Evolutionary conservation across 2,888 invertebrate genomes (phyloP).

Genomic region (Synergus itoensis): DNA sequence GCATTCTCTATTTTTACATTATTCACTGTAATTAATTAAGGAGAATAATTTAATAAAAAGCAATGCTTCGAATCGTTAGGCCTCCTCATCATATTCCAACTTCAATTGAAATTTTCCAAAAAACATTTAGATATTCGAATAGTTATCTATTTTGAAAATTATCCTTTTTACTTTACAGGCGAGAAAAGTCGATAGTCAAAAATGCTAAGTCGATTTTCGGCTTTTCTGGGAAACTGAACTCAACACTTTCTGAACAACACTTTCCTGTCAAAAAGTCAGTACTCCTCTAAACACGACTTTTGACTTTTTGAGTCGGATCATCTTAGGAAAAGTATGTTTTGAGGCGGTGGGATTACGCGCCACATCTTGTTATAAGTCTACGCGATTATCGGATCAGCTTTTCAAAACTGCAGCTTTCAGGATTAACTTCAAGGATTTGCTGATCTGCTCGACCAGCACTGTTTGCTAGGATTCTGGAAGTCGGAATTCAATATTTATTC

Average conservation of each 20-base stretch:
- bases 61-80: background rate
- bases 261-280: conserved; percentile 39
- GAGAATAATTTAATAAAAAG: background rate
- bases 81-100: background rate
- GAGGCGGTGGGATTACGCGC: conserved; percentile 34
- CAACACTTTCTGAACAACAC: too few species aligned
- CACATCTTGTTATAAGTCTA: background rate
- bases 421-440: conserved; percentile 20
- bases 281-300: conserved; percentile 56
- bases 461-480: background rate
- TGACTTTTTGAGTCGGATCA: conserved; percentile 70
- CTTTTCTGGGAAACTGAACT: background rate
- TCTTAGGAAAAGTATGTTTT: conserved; percentile 60
- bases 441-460: background rate
- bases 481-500: background rate
- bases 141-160: background rate
- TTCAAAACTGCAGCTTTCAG: conserved; percentile 16
- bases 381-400: conserved; percentile 46
- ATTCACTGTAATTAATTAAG: conserved; percentile 10
- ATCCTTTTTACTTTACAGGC: background rate
- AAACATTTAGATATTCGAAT: background rate
- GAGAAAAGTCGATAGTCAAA: background rate
- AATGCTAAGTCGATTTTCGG: conserved; percentile 18
- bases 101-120: background rate
- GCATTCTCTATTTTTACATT: conserved; percentile 10